Evolutionary conservation across 2,113 vertebrate genomes (phyloP).

Genomic region (Calypte anna): DNA sequence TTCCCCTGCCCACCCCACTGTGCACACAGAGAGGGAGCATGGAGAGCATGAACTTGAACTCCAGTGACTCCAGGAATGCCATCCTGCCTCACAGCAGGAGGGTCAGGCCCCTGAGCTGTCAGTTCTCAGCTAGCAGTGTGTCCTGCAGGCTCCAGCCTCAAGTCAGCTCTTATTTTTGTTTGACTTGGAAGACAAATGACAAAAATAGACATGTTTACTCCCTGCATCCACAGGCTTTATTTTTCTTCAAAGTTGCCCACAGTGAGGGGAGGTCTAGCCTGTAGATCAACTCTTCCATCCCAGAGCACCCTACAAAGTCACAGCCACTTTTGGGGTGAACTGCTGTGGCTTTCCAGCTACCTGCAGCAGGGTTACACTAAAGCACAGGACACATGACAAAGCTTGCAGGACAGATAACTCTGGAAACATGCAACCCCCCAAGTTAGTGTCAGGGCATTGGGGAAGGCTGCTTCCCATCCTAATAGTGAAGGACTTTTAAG

Average conservation of each 20-base stretch:
- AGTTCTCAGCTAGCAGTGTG: constrained; percentile 16
- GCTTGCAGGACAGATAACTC: no score
- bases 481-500: no score
- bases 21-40: background rate
- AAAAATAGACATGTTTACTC: constrained; percentile 45
- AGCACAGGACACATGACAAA: background rate
- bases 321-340: background rate
- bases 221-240: background rate
- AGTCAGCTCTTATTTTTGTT: constrained; percentile 58
- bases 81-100: background rate
- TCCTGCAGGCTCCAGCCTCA: background rate
- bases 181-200: constrained; percentile 21
- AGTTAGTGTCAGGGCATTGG: no score
- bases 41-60: background rate
- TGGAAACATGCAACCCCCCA: background rate
- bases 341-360: background rate
- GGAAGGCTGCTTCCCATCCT: background rate
- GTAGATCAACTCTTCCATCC: background rate
- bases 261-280: background rate
- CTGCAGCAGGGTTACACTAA: background rate
- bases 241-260: background rate
- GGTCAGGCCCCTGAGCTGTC: background rate
- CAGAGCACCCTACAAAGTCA: background rate
- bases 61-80: background rate
- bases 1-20: background rate